These are phyloP conservation scores for Paedocypris micromegethes DNA, from an alignment of 2,797 vertebrate genomes.

Conservation along the genomic window DNA sequence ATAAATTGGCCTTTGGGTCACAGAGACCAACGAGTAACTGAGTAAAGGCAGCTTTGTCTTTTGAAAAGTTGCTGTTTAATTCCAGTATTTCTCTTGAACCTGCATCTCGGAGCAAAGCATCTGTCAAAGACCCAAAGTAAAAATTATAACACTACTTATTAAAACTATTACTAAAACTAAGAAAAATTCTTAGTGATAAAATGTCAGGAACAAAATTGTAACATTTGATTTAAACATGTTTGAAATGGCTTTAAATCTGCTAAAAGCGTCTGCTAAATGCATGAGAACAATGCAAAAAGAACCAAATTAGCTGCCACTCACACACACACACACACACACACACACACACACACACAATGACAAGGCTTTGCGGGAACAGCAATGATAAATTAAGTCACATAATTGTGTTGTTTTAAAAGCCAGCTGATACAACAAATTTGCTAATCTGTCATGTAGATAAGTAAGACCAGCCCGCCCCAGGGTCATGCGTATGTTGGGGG, in stretches of 20 bases:
- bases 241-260: too few relatives aligned
- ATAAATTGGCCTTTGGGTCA: conserved; percentile 68
- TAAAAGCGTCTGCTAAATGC: too few relatives aligned
- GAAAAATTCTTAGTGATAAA: too few relatives aligned
- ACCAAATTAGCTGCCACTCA: too few relatives aligned
- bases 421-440: conserved; percentile 28
- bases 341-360: background rate
- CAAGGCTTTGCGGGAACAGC: background rate
- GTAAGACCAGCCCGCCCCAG: conserved; percentile 29
- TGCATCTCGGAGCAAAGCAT: too few relatives aligned
- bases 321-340: conserved; percentile 2
- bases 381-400: background rate
- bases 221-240: too few relatives aligned
- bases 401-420: conserved; percentile 4
- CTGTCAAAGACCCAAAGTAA: too few relatives aligned
- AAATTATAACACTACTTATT: too few relatives aligned
- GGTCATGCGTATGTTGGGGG: conserved; percentile 47
- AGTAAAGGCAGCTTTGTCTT: conserved; percentile 59
- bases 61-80: conserved; percentile 52
- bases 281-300: too few relatives aligned
- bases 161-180: too few relatives aligned
- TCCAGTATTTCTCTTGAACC: conserved; percentile 31
- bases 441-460: conserved; percentile 16
- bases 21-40: conserved; percentile 49
- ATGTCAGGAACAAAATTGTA: too few relatives aligned